A percentile compares a stretch with the other conserved stretches of the same genome.
These are phyloP conservation scores for Ceyx margarethae DNA, from an alignment of 2,113 vertebrate genomes.

Conservation along the genomic window DNA sequence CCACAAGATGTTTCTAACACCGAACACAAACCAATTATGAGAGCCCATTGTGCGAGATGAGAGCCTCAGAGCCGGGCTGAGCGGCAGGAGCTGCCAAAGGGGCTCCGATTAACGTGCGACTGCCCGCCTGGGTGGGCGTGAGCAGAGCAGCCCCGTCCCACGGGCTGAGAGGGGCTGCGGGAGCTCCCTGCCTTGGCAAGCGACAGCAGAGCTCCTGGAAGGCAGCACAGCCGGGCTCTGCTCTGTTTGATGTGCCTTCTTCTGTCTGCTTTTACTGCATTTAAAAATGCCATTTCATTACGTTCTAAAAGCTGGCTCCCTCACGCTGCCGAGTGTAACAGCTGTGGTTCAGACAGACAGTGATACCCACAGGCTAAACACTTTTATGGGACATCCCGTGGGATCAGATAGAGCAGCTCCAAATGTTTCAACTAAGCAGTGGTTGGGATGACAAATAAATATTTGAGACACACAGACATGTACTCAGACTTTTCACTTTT, in stretches of 20 bases:
- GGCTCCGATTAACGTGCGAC: neutral
- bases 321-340: conserved; percentile 51
- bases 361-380: conserved; percentile 68
- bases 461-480: conserved; percentile 49
- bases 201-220: neutral
- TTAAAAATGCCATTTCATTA: conserved; percentile 73
- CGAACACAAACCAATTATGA: neutral
- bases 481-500: conserved; percentile 40
- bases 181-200: neutral
- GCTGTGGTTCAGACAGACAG: conserved; percentile 67
- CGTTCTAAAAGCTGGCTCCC: conserved; percentile 60
- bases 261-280: conserved; percentile 52
- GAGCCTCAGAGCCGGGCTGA: neutral
- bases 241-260: conserved; percentile 54
- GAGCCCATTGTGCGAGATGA: neutral
- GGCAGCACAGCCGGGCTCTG: neutral
- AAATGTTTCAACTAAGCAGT: conserved; percentile 42
- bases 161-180: too few species aligned
- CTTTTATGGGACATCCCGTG: conserved; percentile 60
- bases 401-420: conserved; percentile 50
- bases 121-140: too few species aligned
- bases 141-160: neutral
- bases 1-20: conserved; percentile 20
- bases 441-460: conserved; percentile 64
- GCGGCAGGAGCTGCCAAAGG: neutral